Evolutionary conservation across 1,140 invertebrate genomes (phyloP), one percentile per base, ranked within the genome.

Genomic region (Thaumatotibia leucotreta): DNA sequence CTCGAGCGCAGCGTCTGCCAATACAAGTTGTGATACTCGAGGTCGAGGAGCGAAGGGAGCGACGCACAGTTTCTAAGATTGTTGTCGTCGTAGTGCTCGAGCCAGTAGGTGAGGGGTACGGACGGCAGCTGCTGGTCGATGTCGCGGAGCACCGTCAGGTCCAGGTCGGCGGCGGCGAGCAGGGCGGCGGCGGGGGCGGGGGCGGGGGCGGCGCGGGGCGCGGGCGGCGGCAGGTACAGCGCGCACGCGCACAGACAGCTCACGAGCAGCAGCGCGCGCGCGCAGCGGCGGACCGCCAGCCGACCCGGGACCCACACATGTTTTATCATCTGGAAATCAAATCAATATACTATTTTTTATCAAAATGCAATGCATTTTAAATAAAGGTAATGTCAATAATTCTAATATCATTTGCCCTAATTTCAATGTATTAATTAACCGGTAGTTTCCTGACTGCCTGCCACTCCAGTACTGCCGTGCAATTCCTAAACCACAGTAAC

Each of bases 1-100:
- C 92, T 93, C 5, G 96, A 95, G 67, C 93, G 93, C 72, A 97
- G 73, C 9, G 94, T 96, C 84, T 98, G 97, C 97, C 97, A 97
- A 83, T 97, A 97, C 5, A 96, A 93, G 81, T 98, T 98, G 86
- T 97, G 97, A 91, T 97, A 98, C 82, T 98, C 95, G 61, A 98
- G 91, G 72, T 97, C 96, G 80, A 95, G 97, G 58, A 98, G 94
- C 50, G 94, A 96, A 0, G 97, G 97, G 80, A 96, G 97, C 24
- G 92, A 93, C 65, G 95, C 95, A 85, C 96, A 97, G 61, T 94
- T 94, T 64, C 94, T 94, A 78, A 95, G 95, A 65, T 95, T 94
- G 68, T 93, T 93, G 90, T 95, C 93, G 75, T 96, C 95, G 76
- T 94, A 95, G 75, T 95, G 94, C 65, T 94, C 94, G 75, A 94